These are phyloP conservation scores for Plumapathes pennacea DNA, from an alignment of 92 coral and sea anemone species.

Conservation along the genomic window DNA sequence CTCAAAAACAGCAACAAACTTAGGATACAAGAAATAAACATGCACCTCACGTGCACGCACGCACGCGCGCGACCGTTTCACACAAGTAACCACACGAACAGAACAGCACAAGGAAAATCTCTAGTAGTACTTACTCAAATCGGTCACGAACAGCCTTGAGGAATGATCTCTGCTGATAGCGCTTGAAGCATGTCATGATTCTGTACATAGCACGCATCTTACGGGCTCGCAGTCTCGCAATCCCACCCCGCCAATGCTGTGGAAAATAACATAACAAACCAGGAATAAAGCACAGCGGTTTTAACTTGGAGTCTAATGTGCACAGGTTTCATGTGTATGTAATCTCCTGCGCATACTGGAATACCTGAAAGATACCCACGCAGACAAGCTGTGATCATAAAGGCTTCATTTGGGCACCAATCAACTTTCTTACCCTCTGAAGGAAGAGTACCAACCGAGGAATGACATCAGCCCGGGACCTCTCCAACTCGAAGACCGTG, in stretches of 20 bases:
- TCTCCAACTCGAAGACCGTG: slow-evolving; percentile 84
- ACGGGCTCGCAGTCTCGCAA: slow-evolving; percentile 70
- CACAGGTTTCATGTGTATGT: background rate
- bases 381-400: no score
- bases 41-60: no score
- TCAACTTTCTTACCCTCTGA: slow-evolving; percentile 67
- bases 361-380: no score
- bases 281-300: background rate
- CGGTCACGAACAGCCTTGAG: slow-evolving; percentile 47
- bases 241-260: slow-evolving; percentile 96
- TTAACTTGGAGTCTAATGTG: background rate
- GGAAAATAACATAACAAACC: slow-evolving; percentile 3
- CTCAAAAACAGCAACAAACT: no score
- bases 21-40: no score
- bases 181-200: slow-evolving; percentile 71
- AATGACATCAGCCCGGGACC: slow-evolving; percentile 55
- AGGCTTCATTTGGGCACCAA: background rate
- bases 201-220: slow-evolving; percentile 73
- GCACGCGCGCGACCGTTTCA: no score
- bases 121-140: slow-evolving; percentile 49
- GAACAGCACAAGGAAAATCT: no score
- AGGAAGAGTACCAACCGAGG: slow-evolving; percentile 75
- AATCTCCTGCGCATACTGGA: background rate
- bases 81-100: no score
- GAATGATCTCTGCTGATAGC: slow-evolving; percentile 66